Percentiles rank a stretch among this genome's conserved stretches.
phyloP scores from a whole-genome alignment of 2,113 vertebrate genomes.

The Phaetusa simplex region DNA sequence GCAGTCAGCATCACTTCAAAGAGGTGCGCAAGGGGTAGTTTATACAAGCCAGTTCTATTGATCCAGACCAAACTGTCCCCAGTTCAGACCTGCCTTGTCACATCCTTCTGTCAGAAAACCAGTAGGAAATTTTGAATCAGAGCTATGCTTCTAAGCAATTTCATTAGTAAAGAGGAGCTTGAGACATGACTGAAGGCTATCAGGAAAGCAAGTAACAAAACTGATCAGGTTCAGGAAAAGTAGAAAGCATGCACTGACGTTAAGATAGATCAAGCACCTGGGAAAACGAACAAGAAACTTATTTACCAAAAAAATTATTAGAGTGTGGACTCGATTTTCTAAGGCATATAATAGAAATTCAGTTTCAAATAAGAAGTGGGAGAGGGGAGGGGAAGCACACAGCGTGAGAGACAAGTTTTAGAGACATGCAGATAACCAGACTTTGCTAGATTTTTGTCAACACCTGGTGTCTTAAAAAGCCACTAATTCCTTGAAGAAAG shows the following conservation, averaged over 20 bases:
- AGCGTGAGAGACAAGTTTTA: not conserved
- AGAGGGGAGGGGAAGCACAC: not conserved
- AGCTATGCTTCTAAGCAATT: not conserved
- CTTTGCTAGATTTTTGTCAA: not conserved
- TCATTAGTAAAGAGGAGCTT: not conserved
- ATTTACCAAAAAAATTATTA: not conserved
- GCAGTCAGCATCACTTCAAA: not conserved
- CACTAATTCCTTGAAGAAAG: not conserved
- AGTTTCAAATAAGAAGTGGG: not conserved
- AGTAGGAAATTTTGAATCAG: not conserved
- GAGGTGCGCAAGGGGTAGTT: not conserved
- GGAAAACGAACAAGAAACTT: not conserved
- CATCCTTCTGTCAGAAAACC: not conserved
- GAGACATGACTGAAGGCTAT: not conserved
- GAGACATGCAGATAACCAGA: not conserved
- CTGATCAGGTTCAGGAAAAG: not conserved
- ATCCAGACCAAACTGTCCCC: not conserved
- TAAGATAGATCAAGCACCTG: not conserved
- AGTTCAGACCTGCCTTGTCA: not conserved
- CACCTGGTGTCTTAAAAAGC: not conserved
- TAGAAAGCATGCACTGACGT: not conserved
- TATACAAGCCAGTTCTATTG: not conserved
- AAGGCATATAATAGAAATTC: not conserved
- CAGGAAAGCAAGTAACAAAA: not conserved
- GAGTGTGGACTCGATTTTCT: not conserved